These are phyloP conservation scores for Calephelis nemesis DNA, from an alignment of 1,140 invertebrate genomes.

Conservation along the genomic window DNA sequence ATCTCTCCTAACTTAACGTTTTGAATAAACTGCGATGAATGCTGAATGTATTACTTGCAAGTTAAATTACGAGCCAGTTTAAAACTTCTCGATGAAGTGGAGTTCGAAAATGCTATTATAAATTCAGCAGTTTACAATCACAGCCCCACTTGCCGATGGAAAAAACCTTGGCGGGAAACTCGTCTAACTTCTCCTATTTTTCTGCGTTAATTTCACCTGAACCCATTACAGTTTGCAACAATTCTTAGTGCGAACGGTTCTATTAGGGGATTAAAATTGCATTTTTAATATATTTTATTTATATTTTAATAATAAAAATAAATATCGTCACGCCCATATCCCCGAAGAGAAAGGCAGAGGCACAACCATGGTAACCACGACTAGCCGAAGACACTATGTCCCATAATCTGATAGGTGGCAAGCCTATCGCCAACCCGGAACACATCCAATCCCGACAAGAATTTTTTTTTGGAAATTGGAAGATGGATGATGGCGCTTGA, in stretches of 20 bases:
- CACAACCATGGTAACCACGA: too few relatives aligned
- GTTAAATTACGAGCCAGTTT: slow-evolving; percentile 69
- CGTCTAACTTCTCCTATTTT: slow-evolving; percentile 79
- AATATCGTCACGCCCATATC: too few relatives aligned
- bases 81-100: slow-evolving; percentile 73
- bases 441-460: too few relatives aligned
- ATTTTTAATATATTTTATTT: slow-evolving; percentile 59
- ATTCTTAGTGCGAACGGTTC: slow-evolving; percentile 76
- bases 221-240: slow-evolving; percentile 77
- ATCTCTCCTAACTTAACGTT: slow-evolving; percentile 20
- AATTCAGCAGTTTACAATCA: slow-evolving; percentile 79
- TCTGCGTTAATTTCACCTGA: slow-evolving; percentile 79
- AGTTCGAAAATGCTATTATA: slow-evolving; percentile 78
- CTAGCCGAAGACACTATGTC: too few relatives aligned
- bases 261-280: slow-evolving; percentile 74
- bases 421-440: too few relatives aligned
- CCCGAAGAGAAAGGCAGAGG: too few relatives aligned
- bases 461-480: too few relatives aligned
- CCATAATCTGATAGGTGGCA: too few relatives aligned
- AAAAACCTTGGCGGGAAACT: slow-evolving; percentile 73
- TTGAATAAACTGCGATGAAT: slow-evolving; percentile 35
- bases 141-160: slow-evolving; percentile 66
- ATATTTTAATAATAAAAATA: too few relatives aligned
- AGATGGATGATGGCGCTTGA: too few relatives aligned
- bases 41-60: slow-evolving; percentile 59